Evolutionary conservation across 2,888 invertebrate genomes (phyloP).

Genomic region (Papilio elwesi): DNA sequence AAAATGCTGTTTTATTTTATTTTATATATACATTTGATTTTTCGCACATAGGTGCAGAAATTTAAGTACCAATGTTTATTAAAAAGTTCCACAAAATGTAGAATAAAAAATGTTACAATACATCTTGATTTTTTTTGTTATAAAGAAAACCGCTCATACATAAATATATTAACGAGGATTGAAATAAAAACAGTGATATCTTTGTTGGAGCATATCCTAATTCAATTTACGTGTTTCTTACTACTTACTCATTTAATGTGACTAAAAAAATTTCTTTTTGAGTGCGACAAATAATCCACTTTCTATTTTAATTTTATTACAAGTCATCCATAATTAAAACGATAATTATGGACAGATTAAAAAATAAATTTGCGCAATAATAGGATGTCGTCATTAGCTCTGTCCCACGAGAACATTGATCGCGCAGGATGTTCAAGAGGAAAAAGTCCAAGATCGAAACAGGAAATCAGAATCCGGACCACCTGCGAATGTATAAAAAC

Average conservation of each 20-base stretch:
- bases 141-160: no score
- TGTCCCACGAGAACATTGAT: slow-evolving; percentile 33
- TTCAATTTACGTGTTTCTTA: background rate
- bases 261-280: background rate
- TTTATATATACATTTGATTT: no score
- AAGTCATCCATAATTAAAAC: background rate
- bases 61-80: no score
- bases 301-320: background rate
- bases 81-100: no score
- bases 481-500: slow-evolving; percentile 11
- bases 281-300: background rate
- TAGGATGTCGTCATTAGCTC: slow-evolving; percentile 13
- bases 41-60: no score
- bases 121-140: no score
- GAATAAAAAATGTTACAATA: no score
- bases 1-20: no score
- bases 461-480: slow-evolving; percentile 38
- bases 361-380: slow-evolving; percentile 17
- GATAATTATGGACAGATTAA: slow-evolving; percentile 5
- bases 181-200: no score
- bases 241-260: background rate
- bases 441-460: slow-evolving; percentile 17
- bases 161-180: background rate
- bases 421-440: slow-evolving; percentile 16
- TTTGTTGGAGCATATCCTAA: background rate